Evolutionary conservation across 2,113 vertebrate species (phyloP).

Genomic region (Austrofundulus limnaeus): DNA sequence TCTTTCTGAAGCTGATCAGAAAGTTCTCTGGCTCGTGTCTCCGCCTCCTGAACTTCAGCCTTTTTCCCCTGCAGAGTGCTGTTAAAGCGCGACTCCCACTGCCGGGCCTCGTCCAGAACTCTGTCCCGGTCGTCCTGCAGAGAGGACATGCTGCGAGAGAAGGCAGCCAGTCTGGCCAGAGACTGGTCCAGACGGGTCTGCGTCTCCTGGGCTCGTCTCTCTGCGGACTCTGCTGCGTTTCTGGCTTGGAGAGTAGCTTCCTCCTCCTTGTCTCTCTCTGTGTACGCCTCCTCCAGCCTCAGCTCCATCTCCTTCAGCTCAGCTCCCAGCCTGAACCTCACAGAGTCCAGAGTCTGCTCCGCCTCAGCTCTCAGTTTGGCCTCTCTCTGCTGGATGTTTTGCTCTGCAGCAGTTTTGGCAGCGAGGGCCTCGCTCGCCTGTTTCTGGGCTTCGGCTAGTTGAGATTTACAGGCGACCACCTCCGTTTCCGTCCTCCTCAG

Average conservation of each 20-base stretch:
- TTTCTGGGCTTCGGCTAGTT: constrained; percentile 84
- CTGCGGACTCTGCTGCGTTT: constrained; percentile 73
- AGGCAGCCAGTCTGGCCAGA: constrained; percentile 89
- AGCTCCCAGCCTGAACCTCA: constrained; percentile 84
- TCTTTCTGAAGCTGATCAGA: constrained; percentile 82
- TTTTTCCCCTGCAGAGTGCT: constrained; percentile 88
- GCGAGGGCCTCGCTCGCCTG: constrained; percentile 80
- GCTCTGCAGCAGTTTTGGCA: constrained; percentile 76
- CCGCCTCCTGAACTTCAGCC: constrained; percentile 83
- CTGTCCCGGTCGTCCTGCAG: constrained; percentile 95
- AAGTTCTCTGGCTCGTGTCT: constrained; percentile 78
- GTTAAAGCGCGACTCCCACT: constrained; percentile 91
- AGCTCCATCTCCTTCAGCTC: constrained; percentile 85
- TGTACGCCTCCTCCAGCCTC: constrained; percentile 80
- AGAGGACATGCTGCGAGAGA: constrained; percentile 94
- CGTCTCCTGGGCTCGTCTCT: constrained; percentile 80
- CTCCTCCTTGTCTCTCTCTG: constrained; percentile 81
- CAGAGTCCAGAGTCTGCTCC: constrained; percentile 84
- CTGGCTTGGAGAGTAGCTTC: constrained; percentile 74
- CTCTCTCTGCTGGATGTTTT: constrained; percentile 74
- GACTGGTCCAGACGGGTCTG: constrained; percentile 86
- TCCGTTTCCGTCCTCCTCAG: constrained; percentile 78
- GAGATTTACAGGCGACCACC: constrained; percentile 76
- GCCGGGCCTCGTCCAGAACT: constrained; percentile 88
- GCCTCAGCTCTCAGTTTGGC: constrained; percentile 84